A percentile compares a stretch with the other conserved stretches of the same genome.
Conservation (phyloP, 2,797 vertebrate genomes). For the Nyctalus aviator region DNA sequence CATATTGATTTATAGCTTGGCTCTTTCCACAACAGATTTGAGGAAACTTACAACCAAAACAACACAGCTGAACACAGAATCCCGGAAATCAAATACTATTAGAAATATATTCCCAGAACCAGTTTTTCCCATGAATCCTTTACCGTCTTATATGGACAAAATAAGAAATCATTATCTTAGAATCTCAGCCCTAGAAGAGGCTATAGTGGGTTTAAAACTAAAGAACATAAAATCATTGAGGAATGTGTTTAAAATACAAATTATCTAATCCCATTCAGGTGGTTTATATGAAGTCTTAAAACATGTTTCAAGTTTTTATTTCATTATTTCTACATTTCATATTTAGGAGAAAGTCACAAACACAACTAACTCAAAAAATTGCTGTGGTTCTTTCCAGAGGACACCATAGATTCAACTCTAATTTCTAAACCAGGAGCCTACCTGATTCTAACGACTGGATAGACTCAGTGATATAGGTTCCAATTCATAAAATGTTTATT, state of each 20-base stretch:
- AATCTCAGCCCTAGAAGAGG: conserved; percentile 36
- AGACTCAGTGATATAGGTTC: no score
- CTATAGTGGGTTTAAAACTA: neutral
- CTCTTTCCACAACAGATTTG: conserved; percentile 71
- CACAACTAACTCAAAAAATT: conserved; percentile 32
- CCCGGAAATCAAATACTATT: conserved; percentile 53
- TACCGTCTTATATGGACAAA: conserved; percentile 12
- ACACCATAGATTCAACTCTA: conserved; percentile 4
- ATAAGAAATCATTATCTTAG: conserved; percentile 5
- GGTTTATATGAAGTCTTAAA: neutral
- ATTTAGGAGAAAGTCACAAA: neutral
- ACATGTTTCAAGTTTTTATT: conserved; percentile 11
- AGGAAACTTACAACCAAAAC: conserved; percentile 76
- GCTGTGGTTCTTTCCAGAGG: neutral
- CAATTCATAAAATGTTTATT: neutral
- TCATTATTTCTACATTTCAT: conserved; percentile 7
- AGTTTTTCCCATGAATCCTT: conserved; percentile 1
- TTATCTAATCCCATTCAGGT: neutral
- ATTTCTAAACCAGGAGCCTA: neutral
- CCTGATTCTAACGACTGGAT: neutral
- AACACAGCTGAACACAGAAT: conserved; percentile 58
- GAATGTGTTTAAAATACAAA: conserved; percentile 47
- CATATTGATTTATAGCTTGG: conserved; percentile 73
- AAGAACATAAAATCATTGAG: neutral
- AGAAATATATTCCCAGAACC: conserved; percentile 72